Percentiles rank a stretch among this genome's conserved stretches.
phyloP scores from a whole-genome alignment of 2,797 vertebrate species.

The Labeo calbasu region DNA sequence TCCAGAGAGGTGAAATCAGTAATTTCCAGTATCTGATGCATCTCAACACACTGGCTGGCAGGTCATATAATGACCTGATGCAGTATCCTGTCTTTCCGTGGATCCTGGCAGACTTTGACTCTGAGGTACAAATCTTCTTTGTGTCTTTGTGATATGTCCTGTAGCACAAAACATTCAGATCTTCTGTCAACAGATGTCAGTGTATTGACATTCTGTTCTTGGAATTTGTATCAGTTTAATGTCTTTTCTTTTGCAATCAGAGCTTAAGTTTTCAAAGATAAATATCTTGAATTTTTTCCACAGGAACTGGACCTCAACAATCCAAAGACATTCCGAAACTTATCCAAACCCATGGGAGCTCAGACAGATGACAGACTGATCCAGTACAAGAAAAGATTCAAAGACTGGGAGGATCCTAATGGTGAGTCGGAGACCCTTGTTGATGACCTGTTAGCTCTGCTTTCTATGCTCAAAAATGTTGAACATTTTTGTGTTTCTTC shows the following conservation, averaged over 20 bases:
- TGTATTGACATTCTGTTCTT: neutral
- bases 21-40: conserved; percentile 99
- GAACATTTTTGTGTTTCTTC: conserved; percentile 14
- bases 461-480: neutral
- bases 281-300: neutral
- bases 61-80: conserved; percentile 99
- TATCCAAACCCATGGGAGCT: conserved; percentile 97
- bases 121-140: conserved; percentile 84
- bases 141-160: neutral
- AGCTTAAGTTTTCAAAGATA: neutral
- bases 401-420: conserved; percentile 98
- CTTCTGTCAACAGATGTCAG: neutral
- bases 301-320: conserved; percentile 95
- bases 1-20: conserved; percentile 96
- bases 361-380: conserved; percentile 95
- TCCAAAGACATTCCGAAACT: conserved; percentile 94
- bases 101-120: conserved; percentile 96
- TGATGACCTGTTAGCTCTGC: neutral
- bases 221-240: neutral
- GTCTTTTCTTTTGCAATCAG: neutral
- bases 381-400: conserved; percentile 97
- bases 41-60: conserved; percentile 94
- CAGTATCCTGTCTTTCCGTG: conserved; percentile 99
- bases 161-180: neutral
- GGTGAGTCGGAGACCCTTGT: conserved; percentile 71